These are phyloP conservation scores for Passer domesticus DNA, from an alignment of 2,113 vertebrate genomes.

Conservation along the genomic window DNA sequence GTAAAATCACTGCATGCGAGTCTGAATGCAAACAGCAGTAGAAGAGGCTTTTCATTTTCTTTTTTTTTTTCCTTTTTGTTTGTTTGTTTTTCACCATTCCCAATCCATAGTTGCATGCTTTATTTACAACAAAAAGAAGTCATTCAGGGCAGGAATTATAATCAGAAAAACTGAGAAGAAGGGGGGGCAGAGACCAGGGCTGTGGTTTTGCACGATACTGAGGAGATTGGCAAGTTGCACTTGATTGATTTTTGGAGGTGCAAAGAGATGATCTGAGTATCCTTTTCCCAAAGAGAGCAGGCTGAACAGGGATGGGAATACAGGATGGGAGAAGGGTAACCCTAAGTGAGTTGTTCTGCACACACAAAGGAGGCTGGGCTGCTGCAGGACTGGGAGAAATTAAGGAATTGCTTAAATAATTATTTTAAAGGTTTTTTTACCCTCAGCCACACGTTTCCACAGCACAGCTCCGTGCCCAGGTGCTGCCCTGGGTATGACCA, in stretches of 20 bases:
- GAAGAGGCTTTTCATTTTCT: neutral
- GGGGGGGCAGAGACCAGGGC: neutral
- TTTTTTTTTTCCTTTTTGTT: neutral
- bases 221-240: neutral
- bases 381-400: neutral
- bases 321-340: neutral
- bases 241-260: neutral
- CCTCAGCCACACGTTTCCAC: neutral
- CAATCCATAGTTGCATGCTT: conserved; percentile 69
- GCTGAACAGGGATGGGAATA: neutral
- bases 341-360: neutral
- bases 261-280: neutral
- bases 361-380: neutral
- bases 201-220: neutral
- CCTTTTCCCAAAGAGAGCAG: neutral
- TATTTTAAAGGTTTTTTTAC: neutral
- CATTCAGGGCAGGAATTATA: neutral
- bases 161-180: neutral
- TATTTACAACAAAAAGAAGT: conserved; percentile 62
- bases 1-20: conserved; percentile 87
- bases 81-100: conserved; percentile 35
- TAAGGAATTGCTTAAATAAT: neutral
- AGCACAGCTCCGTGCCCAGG: neutral
- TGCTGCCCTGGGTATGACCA: neutral
- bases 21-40: conserved; percentile 80